phyloP scores from a whole-genome alignment of 2,113 vertebrate species.

The Mustela lutreola region DNA sequence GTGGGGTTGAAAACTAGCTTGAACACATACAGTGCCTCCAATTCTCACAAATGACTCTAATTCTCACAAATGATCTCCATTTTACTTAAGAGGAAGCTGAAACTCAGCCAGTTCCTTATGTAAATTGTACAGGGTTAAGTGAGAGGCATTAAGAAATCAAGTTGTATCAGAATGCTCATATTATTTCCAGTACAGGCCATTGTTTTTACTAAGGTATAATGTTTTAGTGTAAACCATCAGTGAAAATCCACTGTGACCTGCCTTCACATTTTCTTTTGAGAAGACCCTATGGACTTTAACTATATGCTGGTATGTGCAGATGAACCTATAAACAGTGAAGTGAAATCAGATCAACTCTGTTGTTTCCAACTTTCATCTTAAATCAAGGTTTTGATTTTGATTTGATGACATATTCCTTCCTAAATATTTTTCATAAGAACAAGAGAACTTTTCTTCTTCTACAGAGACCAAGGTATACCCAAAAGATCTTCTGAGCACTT shows the following conservation, averaged over 20 bases:
- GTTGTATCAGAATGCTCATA: background rate
- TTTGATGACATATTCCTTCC: background rate
- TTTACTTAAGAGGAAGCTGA: background rate
- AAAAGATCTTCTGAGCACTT: background rate
- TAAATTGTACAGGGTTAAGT: background rate
- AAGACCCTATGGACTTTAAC: background rate
- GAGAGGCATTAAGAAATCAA: background rate
- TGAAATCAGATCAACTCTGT: background rate
- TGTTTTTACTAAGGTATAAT: background rate
- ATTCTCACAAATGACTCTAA: background rate
- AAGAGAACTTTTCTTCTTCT: background rate
- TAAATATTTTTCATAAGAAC: slow-evolving; percentile 38
- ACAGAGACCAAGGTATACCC: background rate
- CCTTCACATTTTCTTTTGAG: background rate
- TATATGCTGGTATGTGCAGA: background rate
- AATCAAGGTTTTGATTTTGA: background rate
- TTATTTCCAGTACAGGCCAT: background rate
- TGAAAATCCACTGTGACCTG: background rate
- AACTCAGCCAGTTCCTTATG: background rate
- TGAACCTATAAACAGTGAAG: background rate
- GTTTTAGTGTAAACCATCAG: background rate
- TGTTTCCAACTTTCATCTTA: slow-evolving; percentile 11
- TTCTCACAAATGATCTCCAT: background rate
- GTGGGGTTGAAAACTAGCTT: background rate
- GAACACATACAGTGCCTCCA: background rate